Evolutionary conservation across 2,888 invertebrate species (phyloP), one percentile per base, ranked within the genome.

Genomic region (Drosophila infuscata): DNA sequence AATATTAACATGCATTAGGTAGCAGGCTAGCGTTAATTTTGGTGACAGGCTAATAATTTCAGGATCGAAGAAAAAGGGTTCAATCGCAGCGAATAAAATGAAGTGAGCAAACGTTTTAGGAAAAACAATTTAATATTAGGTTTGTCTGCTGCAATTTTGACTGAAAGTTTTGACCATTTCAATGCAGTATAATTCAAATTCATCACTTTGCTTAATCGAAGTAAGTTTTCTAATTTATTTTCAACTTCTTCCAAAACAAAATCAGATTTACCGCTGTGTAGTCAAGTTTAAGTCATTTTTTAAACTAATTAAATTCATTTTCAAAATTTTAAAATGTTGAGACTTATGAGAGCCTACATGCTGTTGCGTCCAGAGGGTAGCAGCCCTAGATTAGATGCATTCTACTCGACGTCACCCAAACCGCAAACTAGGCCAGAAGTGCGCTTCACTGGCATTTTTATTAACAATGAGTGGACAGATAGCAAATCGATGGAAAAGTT

Each of bases 381-480:
- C 38, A 9, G 38, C 4, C 17, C 41, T 4, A 41, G 4, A 4
- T 9, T 41, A 9, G n/a, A 9, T n/a, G 9, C n/a, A n/a, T n/a
- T n/a, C 41, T 41, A n/a, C n/a, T 41, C 4, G n/a, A 41, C 9
- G n/a, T 4, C 41, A 41, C 41, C 9, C 8, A 17, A 38, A 38
- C 38, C 38, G 0, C 17, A n/a, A 38, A n/a, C 17, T 38, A 38
- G 2, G 38, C 2, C 38, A n/a, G 3, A 38, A 9, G 9, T 38
- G 38, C 17, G 35, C 5, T 35, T 35, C 35, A 60, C 60, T 0
- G 48, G 36, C 25, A 33, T 65, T 1, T 99, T 99, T 92, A 98
- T 99, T 89, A 97, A 99, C 94, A 99, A 99, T 93, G 98, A 99
- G 93, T 99, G 97, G 97, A 95, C 96, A 85, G 96, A 97, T 92